phyloP scores from a whole-genome alignment of 2,113 vertebrate genomes.

The Dasyurus viverrinus region DNA sequence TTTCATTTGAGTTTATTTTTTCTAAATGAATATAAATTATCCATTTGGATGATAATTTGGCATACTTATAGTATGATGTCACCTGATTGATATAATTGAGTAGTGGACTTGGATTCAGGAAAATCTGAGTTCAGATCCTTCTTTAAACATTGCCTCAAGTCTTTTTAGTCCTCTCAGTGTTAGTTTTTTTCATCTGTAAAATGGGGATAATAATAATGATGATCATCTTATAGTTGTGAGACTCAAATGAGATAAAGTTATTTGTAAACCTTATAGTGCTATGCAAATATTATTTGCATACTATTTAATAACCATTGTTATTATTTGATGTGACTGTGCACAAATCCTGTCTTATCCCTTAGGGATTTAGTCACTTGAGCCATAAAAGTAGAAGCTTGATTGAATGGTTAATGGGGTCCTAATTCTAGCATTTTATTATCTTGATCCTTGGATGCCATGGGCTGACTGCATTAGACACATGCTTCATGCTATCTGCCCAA shows the following conservation, averaged over 20 bases:
- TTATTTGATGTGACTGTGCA: background rate
- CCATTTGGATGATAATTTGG: background rate
- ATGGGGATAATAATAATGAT: background rate
- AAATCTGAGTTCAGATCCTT: background rate
- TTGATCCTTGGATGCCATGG: background rate
- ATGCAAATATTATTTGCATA: background rate
- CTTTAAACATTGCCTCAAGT: background rate
- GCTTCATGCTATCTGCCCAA: background rate
- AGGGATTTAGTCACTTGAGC: background rate
- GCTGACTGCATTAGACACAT: background rate
- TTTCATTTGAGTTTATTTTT: background rate
- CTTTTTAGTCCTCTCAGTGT: background rate
- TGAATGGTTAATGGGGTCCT: background rate
- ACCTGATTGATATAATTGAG: background rate
- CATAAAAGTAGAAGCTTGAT: background rate
- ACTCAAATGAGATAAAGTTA: background rate
- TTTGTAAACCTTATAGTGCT: background rate
- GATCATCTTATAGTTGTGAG: background rate
- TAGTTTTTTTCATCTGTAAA: background rate
- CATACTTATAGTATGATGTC: background rate
- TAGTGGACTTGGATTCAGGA: background rate
- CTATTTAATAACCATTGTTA: too few species aligned
- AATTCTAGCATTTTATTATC: background rate
- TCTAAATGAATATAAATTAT: background rate
- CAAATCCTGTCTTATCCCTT: background rate